Evolutionary conservation across 2,797 vertebrate genomes (phyloP), one percentile per base, ranked within the genome.

Genomic region (Manis javanica): DNA sequence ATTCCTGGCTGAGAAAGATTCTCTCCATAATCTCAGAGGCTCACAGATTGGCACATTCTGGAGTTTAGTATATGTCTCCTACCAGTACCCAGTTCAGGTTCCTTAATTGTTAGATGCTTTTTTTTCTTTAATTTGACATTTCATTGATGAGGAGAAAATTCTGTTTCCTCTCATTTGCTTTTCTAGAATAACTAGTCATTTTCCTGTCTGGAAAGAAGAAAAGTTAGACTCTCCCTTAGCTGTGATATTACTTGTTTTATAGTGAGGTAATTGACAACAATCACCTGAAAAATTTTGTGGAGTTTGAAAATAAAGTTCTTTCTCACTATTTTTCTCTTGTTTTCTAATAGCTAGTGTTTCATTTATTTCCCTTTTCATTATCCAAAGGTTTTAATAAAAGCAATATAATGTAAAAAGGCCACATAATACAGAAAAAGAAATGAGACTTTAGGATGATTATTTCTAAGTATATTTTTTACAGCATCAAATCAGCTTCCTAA

Each of bases 131-230:
- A 90, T 93, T 75, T 85, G 74, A 57, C 23, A 7, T 64, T 94
- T 92, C 68, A 12, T 69, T 93, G 49, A 13, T 92, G 26, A 94
- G 18, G 15, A 82, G 26, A 96, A 85, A 90, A 91, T 68, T 86
- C 59, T 21, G 23, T 88, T 96, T 97, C 61, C 87, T 83, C 92
- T 96, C n/a, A 39, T 89, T 90, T 81, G 24, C 64, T 91, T 88
- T 78, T 89, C n/a, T 37, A 14, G 24, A 92, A 90, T 72, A 90
- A 49, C 46, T 89, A 75, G 57, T 77, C 75, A 64, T 78, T 96
- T 96, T 93, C 66, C 74, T 91, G 49, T 74, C 26, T 55, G 82
- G 31, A 68, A 55, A 72, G 66, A 46, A 71, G 9, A 34, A 93
- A 91, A 69, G 14, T 53, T 82, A 78, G 16, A 49, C 21, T 94